phyloP scores from a whole-genome alignment of 92 coral and sea anemone species.

The Epizoanthus rinbou region DNA sequence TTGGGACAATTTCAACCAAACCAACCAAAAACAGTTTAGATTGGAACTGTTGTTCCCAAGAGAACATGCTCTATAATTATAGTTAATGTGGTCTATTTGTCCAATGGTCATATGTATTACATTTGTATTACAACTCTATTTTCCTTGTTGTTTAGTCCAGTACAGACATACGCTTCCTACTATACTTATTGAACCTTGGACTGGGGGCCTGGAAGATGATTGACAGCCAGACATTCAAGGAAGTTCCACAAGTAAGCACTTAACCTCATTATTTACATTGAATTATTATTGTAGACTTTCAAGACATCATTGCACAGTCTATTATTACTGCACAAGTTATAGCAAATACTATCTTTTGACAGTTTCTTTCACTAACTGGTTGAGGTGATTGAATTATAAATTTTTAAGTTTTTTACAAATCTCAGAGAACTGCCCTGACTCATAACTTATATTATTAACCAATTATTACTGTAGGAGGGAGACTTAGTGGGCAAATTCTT shows the following conservation, averaged over 20 bases:
- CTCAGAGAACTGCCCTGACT: too few species aligned
- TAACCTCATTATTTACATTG: not conserved
- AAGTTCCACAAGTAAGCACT: slow-evolving; percentile 76
- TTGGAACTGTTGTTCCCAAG: too few species aligned
- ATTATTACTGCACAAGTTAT: not conserved
- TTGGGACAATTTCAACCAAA: too few species aligned
- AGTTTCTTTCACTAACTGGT: not conserved
- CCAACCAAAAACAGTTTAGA: too few species aligned
- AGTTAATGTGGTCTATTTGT: too few species aligned
- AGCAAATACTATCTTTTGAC: not conserved
- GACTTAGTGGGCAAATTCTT: slow-evolving; percentile 84
- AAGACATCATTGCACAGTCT: not conserved
- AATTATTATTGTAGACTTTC: not conserved
- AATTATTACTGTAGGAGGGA: slow-evolving; percentile 62
- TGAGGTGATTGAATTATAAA: too few species aligned
- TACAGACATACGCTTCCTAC: slow-evolving; percentile 77
- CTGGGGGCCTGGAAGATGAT: slow-evolving; percentile 99
- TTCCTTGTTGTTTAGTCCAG: slow-evolving; percentile 62
- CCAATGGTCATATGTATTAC: too few species aligned
- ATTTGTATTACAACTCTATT: too few species aligned
- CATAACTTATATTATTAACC: too few species aligned
- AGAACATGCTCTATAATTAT: not conserved
- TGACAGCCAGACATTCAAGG: slow-evolving; percentile 89
- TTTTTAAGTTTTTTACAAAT: too few species aligned
- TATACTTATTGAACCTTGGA: slow-evolving; percentile 88